Evolutionary conservation across 1,140 invertebrate species (phyloP), one percentile per base, ranked within the genome.

Genomic region (Rhopalosiphum padi): DNA sequence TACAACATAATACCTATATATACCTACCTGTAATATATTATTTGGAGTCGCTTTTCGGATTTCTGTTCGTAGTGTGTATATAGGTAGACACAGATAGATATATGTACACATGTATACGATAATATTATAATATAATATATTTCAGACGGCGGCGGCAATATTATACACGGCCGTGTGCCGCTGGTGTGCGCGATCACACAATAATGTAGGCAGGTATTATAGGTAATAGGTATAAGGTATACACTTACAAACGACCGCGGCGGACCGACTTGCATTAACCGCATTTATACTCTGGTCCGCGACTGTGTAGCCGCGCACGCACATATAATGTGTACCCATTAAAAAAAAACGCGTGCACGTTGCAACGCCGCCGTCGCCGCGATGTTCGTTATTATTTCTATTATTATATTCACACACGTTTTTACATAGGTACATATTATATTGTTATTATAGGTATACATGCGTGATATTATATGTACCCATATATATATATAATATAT

Each of bases 1-100:
- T 30, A 30, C 46, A 46, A 7, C 6, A 46, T 46, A 46, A 46
- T 46, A 51, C 48, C 48, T 18, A 77, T n/a, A 68, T n/a, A n/a
- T n/a, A n/a, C n/a, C n/a, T n/a, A 37, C 21, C 0, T 4, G 35
- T 82, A 82, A 15, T 85, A 43, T 23, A 83, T 83, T 43, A 85
- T 85, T 85, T 85, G 22, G 41, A 85, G 43, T 85, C 83, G 37
- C 23, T 85, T 85, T 85, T 85, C 23, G 83, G 41, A 85, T 85
- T 85, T 85, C 41, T 43, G 83, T 85, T 85, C 15, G 48, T 35
- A 35, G 18, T 9, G 37, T 22, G 23, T 35, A 9, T 30, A 5
- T 48, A 48, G 0, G 30, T 60, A 7, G 6, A 22, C 77, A 22
- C 18, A 18, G 6, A 46, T 7, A 41, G 41, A 68, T 53, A 53